Conservation (phyloP, 2,113 vertebrate species). For the Mastomys coucha region DNA sequence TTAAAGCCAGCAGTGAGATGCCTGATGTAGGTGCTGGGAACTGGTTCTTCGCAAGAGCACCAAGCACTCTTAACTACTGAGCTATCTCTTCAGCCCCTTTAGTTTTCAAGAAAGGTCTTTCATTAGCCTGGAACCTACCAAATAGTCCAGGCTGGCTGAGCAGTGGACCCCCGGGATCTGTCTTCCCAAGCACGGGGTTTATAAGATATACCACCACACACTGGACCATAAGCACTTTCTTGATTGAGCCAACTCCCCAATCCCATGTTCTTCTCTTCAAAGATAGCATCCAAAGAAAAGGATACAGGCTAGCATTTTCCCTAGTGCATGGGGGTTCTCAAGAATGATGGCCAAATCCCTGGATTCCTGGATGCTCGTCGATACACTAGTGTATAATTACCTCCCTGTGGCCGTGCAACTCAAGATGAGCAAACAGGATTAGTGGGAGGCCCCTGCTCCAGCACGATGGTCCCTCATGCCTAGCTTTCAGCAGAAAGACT, state of each 20-base stretch:
- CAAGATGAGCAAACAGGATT: accelerated
- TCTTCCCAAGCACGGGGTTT: background rate
- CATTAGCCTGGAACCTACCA: background rate
- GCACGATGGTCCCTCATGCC: accelerated
- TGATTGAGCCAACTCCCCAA: background rate
- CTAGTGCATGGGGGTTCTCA: accelerated
- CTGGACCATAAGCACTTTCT: background rate
- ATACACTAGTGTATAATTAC: background rate
- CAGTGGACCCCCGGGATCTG: background rate
- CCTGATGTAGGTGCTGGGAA: background rate
- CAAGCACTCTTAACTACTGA: background rate
- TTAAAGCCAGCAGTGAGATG: background rate
- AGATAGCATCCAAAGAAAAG: background rate
- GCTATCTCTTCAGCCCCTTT: background rate
- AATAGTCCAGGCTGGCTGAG: background rate
- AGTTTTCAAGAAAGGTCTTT: background rate
- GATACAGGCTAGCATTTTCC: background rate
- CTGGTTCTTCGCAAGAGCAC: background rate
- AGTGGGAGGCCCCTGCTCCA: accelerated
- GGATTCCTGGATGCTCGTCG: accelerated
- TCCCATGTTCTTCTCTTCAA: background rate
- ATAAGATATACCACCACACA: background rate
- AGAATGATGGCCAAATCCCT: accelerated
- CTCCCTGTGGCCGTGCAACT: accelerated
- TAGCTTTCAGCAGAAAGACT: background rate